Conservation (phyloP, 1,140 invertebrate species). For the Zelostemma sp. region DNA sequence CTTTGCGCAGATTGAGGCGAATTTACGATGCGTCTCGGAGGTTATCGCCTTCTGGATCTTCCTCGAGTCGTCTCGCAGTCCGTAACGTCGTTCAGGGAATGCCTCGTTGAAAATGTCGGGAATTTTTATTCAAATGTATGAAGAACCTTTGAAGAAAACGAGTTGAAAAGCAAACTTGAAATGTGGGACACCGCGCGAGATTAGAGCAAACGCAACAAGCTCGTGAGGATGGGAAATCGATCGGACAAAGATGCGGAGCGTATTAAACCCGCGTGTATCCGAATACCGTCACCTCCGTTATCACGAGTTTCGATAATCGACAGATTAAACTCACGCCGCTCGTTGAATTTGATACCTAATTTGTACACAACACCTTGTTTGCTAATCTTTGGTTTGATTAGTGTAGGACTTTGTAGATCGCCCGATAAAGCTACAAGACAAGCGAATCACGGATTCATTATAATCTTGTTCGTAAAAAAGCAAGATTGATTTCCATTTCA, state of each 20-base stretch:
- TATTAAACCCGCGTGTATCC: constrained; percentile 36
- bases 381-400: background rate
- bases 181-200: constrained; percentile 36
- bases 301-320: constrained; percentile 28
- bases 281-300: constrained; percentile 31
- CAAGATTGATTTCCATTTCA: no score
- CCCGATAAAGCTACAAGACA: no score
- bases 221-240: constrained; percentile 5
- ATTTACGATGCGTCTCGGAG: background rate
- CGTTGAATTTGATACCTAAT: constrained; percentile 30
- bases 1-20: background rate
- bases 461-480: no score
- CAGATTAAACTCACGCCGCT: constrained; percentile 23
- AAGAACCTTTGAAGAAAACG: no score
- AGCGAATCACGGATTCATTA: no score
- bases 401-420: background rate
- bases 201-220: constrained; percentile 34
- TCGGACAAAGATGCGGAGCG: constrained; percentile 27
- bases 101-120: no score
- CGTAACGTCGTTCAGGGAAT: background rate
- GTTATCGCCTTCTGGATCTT: constrained; percentile 1
- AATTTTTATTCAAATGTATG: no score
- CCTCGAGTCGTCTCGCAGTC: background rate
- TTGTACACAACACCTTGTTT: constrained; percentile 12
- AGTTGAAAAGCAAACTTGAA: no score